Evolutionary conservation across 2,888 invertebrate species (phyloP).

Genomic region (Scaeva pyrastri): DNA sequence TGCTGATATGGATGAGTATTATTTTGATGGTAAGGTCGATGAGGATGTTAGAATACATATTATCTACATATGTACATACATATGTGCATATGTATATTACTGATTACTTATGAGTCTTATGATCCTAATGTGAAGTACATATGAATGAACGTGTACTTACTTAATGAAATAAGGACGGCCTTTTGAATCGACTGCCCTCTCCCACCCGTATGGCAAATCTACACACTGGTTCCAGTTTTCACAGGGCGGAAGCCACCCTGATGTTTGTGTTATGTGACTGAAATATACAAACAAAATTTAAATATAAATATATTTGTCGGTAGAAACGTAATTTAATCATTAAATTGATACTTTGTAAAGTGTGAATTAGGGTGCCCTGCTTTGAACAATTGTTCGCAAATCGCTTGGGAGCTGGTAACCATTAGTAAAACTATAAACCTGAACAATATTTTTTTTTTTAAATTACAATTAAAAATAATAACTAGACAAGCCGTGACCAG

Average conservation of each 20-base stretch:
- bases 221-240: conserved; percentile 90
- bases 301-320: background rate
- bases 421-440: too few relatives aligned
- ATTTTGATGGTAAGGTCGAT: background rate
- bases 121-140: too few relatives aligned
- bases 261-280: conserved; percentile 93
- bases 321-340: background rate
- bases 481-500: too few relatives aligned
- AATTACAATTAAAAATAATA: too few relatives aligned
- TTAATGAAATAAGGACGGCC: conserved; percentile 92
- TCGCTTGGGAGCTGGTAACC: too few relatives aligned
- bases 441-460: too few relatives aligned
- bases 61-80: too few relatives aligned
- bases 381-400: too few relatives aligned
- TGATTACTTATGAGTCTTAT: too few relatives aligned
- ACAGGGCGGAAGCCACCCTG: conserved; percentile 95
- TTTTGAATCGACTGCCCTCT: conserved; percentile 92
- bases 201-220: conserved; percentile 95
- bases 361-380: too few relatives aligned
- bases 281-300: conserved; percentile 77
- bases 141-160: conserved; percentile 84
- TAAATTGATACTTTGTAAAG: conserved; percentile 31
- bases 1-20: background rate
- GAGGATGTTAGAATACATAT: background rate
- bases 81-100: too few relatives aligned